These are phyloP conservation scores for Theristicus caerulescens DNA, from an alignment of 2,113 vertebrate genomes.

Conservation along the genomic window DNA sequence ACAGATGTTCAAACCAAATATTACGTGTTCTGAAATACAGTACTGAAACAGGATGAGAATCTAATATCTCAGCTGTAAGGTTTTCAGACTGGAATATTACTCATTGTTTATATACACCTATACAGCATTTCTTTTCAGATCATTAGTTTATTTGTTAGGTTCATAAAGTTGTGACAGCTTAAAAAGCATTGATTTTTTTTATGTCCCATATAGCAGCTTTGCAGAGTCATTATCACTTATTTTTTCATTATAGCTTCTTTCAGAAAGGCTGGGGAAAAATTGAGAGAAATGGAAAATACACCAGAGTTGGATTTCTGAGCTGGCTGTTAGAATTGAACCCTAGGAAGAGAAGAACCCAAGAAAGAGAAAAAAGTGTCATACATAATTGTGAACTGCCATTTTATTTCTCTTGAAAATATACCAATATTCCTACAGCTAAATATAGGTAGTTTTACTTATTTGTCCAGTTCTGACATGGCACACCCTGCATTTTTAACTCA, in stretches of 20 bases:
- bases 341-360: not conserved
- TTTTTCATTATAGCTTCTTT: not conserved
- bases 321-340: not conserved
- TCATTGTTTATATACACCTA: not conserved
- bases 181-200: not conserved
- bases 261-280: not conserved
- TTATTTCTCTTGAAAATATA: not conserved
- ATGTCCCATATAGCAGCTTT: not conserved
- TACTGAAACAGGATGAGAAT: not conserved
- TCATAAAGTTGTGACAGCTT: not conserved
- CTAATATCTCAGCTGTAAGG: not conserved
- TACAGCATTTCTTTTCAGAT: not conserved
- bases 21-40: not conserved
- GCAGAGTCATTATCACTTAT: not conserved
- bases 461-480: not conserved
- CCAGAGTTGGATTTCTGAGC: not conserved
- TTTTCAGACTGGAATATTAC: not conserved
- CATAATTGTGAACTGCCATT: not conserved
- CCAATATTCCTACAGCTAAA: not conserved
- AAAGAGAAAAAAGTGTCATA: not conserved
- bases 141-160: not conserved
- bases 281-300: not conserved
- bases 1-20: not conserved
- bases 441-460: not conserved
- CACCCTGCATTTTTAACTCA: not conserved